Conservation (phyloP, 2,888 invertebrate genomes). For the Therioaphis trifolii region DNA sequence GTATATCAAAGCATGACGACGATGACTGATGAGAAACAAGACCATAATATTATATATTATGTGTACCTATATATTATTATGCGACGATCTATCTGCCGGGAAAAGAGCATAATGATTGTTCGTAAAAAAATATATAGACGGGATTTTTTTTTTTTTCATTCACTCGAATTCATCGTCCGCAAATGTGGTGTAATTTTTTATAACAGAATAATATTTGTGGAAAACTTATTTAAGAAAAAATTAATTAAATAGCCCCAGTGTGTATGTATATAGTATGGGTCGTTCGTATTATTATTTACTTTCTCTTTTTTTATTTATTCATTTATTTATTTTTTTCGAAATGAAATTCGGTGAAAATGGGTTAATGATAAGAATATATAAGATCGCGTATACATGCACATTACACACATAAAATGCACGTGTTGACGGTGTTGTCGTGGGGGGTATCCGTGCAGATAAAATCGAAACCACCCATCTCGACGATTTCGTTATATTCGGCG, state of each 20-base stretch:
- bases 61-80: too few species aligned
- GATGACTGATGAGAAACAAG: neutral
- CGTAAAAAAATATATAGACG: neutral
- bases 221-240: slow-evolving; percentile 6
- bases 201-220: neutral
- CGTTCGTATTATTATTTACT: neutral
- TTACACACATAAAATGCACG: neutral
- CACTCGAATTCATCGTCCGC: neutral
- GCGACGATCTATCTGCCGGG: too few species aligned
- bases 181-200: neutral
- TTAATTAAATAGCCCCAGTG: neutral
- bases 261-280: neutral
- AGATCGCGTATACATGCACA: neutral
- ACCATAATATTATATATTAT: too few species aligned
- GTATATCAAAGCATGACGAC: neutral
- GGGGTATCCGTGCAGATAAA: too few species aligned
- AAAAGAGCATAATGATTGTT: neutral
- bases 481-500: neutral
- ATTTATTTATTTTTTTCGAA: neutral
- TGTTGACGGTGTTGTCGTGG: too few species aligned
- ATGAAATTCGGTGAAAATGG: neutral
- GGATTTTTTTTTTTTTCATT: neutral
- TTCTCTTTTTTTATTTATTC: slow-evolving; percentile 25
- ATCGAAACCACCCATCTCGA: neutral
- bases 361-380: slow-evolving; percentile 29